Evolutionary conservation across 2,797 vertebrate species (phyloP).

Genomic region (Sebastes paucispinis): DNA sequence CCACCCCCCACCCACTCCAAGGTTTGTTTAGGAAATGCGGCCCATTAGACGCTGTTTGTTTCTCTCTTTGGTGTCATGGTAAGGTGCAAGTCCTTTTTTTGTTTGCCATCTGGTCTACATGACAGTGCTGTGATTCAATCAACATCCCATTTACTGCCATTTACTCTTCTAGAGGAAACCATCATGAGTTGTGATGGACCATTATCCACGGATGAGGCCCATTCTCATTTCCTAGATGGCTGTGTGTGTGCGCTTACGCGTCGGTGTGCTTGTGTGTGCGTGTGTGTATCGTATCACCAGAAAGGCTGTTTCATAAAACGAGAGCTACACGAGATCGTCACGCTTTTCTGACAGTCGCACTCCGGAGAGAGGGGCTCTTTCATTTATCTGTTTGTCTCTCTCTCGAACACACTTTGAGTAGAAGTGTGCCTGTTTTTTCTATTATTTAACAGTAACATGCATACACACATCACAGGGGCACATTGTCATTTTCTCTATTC

Average conservation of each 20-base stretch:
- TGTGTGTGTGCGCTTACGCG: conserved; percentile 21
- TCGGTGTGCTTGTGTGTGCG: background rate
- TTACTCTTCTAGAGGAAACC: conserved; percentile 77
- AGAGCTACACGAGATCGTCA: conserved; percentile 42
- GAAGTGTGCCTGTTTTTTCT: conserved; percentile 3
- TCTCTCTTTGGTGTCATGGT: conserved; percentile 57
- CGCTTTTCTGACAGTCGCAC: conserved; percentile 19
- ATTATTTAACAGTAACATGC: background rate
- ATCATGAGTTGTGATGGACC: conserved; percentile 73
- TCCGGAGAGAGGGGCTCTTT: background rate
- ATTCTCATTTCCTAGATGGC: conserved; percentile 76
- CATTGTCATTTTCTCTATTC: background rate
- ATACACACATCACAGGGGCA: background rate
- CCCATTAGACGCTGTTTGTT: conserved; percentile 38
- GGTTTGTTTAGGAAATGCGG: conserved; percentile 44
- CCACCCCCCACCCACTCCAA: background rate
- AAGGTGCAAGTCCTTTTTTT: conserved; percentile 58
- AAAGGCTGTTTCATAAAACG: conserved; percentile 53
- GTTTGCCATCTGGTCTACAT: conserved; percentile 74
- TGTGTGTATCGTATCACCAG: conserved; percentile 1
- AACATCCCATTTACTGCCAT: conserved; percentile 75
- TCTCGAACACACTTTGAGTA: background rate
- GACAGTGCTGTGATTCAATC: conserved; percentile 79
- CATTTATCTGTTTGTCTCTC: background rate
- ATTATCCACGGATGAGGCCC: conserved; percentile 73